Evolutionary conservation across 2,797 vertebrate species (phyloP), one percentile per base, ranked within the genome.

Genomic region (Lutra lutra): DNA sequence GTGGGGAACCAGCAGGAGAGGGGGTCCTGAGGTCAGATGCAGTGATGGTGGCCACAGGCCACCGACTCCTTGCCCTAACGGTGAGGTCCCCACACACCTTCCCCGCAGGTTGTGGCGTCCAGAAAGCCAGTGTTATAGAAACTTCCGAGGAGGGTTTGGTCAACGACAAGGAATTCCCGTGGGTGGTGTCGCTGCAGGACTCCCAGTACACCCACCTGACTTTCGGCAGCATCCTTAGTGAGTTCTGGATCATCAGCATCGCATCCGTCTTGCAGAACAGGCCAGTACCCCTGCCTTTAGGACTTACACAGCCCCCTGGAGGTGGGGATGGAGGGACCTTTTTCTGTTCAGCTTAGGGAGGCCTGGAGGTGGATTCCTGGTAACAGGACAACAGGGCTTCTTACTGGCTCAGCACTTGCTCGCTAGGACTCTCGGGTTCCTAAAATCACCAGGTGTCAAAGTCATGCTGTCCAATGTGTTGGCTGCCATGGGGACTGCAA

Each of bases 141-240:
- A 0, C 25, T 32, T 66, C 86, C 0, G 46, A 66, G 43, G 94
- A 97, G 78, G 96, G 78, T 23, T 27, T 97, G n/a, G 97, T 93
- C 0, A 40, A 54, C 0, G 6, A 27, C 2, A 72, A 40, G 23
- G 96, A 97, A 79, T 98, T 98, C 95, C 98, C 95, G 0, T 97
- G 98, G 97, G 80, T 98, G 38, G 97, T 97, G 51, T 98, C 98
- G 0, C 54, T 98, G 91, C 98, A 96, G 94, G 97, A 98, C 32
- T 25, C 13, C 0, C 94, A 60, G 6, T 89, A 35, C 38, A 89
- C 82, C 20, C 98, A 98, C 51, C 54, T 98, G 91, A 91, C 97
- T 2, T 97, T 98, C 0, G 94, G 98, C 25, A 95, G 95, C 96
- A 96, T 97, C 95, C 96, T 98, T 78, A 98, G 96, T 7, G 17